phyloP scores from a whole-genome alignment of 1,140 invertebrate genomes.

The Lysiphlebus fabarum region DNA sequence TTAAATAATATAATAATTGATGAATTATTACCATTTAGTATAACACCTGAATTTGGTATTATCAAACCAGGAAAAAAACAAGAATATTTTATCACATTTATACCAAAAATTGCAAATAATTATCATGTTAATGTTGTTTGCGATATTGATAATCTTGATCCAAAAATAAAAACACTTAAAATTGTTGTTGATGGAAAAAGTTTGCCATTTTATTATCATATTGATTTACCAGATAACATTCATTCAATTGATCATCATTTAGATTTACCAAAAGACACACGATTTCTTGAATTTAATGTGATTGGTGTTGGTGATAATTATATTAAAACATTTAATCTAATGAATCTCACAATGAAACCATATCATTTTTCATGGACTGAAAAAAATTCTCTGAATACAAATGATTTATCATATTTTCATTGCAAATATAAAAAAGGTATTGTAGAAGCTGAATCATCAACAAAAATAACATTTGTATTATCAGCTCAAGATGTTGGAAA shows the following conservation, averaged over 20 bases:
- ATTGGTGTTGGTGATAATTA: slow-evolving; percentile 47
- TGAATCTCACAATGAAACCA: slow-evolving; percentile 48
- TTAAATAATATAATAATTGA: neutral
- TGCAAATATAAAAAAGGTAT: slow-evolving; percentile 41
- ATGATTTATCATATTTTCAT: slow-evolving; percentile 42
- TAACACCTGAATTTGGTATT: slow-evolving; percentile 36
- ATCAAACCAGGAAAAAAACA: slow-evolving; percentile 30
- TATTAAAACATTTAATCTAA: slow-evolving; percentile 40
- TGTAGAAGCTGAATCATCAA: slow-evolving; percentile 40
- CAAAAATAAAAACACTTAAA: slow-evolving; percentile 23
- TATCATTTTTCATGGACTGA: slow-evolving; percentile 45
- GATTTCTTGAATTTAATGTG: slow-evolving; percentile 56
- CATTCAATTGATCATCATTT: slow-evolving; percentile 41
- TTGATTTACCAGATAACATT: slow-evolving; percentile 56
- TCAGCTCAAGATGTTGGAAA: slow-evolving; percentile 42
- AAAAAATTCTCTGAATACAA: slow-evolving; percentile 14
- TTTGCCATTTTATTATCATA: slow-evolving; percentile 56
- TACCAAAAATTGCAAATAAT: slow-evolving; percentile 39
- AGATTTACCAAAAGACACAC: slow-evolving; percentile 16
- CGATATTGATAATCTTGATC: slow-evolving; percentile 40
- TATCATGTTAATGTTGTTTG: slow-evolving; percentile 40
- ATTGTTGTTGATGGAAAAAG: slow-evolving; percentile 41
- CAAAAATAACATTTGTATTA: slow-evolving; percentile 43
- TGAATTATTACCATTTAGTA: slow-evolving; percentile 1
- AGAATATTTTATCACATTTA: slow-evolving; percentile 35